phyloP scores from a whole-genome alignment of 2,888 invertebrate species.

The Eupeodes luniger region DNA sequence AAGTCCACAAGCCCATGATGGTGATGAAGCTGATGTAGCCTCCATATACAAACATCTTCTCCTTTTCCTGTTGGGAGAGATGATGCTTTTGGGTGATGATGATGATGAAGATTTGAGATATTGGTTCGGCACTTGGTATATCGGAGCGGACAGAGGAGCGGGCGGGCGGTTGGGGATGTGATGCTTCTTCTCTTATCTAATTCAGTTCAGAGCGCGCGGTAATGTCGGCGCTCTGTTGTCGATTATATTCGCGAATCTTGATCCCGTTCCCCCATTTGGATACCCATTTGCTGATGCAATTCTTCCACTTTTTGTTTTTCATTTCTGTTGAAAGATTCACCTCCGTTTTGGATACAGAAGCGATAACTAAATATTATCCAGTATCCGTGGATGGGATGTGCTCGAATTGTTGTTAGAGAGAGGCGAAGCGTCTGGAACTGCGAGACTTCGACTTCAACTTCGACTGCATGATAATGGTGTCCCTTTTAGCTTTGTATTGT shows the following conservation, averaged over 20 bases:
- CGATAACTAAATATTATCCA: conserved; percentile 68
- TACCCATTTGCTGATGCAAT: conserved; percentile 29
- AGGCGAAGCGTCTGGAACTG: not conserved
- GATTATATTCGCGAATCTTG: conserved; percentile 71
- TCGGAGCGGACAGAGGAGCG: not conserved
- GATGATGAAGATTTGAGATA: conserved; percentile 54
- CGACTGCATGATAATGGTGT: conserved; percentile 28
- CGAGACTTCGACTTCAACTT: too few species aligned
- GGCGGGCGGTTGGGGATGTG: conserved; percentile 27
- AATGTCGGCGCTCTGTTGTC: conserved; percentile 70
- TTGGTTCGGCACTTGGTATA: conserved; percentile 2
- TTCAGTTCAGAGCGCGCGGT: conserved; percentile 40
- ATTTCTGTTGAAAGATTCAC: conserved; percentile 32
- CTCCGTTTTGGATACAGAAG: conserved; percentile 62
- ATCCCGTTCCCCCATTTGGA: conserved; percentile 62
- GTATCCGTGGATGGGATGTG: conserved; percentile 5
- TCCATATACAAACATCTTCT: conserved; percentile 34
- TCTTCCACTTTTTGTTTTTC: conserved; percentile 9
- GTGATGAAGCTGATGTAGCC: conserved; percentile 44
- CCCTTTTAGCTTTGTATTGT: conserved; percentile 70
- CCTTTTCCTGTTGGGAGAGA: not conserved
- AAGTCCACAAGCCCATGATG: not conserved
- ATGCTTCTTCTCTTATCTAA: conserved; percentile 57
- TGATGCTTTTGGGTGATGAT: conserved; percentile 41
- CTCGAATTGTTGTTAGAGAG: conserved; percentile 6